Evolutionary conservation across 2,797 vertebrate genomes (phyloP).

Genomic region (Paedocypris micromegethes): DNA sequence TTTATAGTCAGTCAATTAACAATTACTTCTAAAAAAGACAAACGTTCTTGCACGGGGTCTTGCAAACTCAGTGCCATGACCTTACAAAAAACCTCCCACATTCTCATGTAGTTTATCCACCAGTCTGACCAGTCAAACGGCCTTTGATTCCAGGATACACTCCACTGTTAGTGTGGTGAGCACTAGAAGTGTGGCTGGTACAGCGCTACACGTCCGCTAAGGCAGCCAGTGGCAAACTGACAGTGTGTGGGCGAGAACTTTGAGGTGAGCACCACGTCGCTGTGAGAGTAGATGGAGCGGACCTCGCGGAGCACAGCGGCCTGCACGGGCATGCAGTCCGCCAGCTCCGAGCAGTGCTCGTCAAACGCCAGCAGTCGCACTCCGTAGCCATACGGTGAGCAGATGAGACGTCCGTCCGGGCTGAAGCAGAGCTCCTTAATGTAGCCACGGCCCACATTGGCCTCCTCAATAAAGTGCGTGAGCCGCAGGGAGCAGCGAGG

Average conservation of each 20-base stretch:
- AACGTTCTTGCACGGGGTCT: slow-evolving; percentile 17
- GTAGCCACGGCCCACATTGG: slow-evolving; percentile 92
- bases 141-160: neutral
- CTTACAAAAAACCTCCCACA: neutral
- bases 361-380: slow-evolving; percentile 94
- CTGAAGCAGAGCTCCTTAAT: slow-evolving; percentile 99
- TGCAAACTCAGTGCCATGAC: slow-evolving; percentile 22
- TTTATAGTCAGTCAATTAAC: slow-evolving; percentile 30
- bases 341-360: slow-evolving; percentile 83
- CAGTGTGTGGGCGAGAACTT: slow-evolving; percentile 99
- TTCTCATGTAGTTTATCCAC: slow-evolving; percentile 11
- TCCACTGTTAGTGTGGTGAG: neutral
- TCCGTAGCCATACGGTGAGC: slow-evolving; percentile 93
- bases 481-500: slow-evolving; percentile 91
- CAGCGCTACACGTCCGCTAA: slow-evolving; percentile 92
- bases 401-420: slow-evolving; percentile 94
- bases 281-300: slow-evolving; percentile 94
- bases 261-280: slow-evolving; percentile 95
- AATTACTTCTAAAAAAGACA: slow-evolving; percentile 40
- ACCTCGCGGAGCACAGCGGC: slow-evolving; percentile 87
- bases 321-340: slow-evolving; percentile 88
- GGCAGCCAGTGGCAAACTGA: slow-evolving; percentile 98
- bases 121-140: neutral
- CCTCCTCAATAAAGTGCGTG: slow-evolving; percentile 97
- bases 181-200: slow-evolving; percentile 98